Conservation (phyloP, 35 echinoderm and acorn worm species). For the Diadema setosum region DNA sequence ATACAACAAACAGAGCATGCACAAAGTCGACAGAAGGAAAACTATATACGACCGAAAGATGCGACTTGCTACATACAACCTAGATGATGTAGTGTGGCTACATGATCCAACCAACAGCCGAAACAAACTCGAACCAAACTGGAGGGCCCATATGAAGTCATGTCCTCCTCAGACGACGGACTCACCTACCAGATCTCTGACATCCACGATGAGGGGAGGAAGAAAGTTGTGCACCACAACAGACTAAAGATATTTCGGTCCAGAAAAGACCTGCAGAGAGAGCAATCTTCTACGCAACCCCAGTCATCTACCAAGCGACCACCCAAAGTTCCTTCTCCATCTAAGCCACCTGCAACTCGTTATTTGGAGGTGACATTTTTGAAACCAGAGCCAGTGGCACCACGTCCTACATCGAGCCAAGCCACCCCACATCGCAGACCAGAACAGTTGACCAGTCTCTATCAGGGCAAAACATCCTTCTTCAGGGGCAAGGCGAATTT, state of each 20-base stretch:
- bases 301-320: not conserved
- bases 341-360: not conserved
- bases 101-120: not conserved
- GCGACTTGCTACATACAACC: not conserved
- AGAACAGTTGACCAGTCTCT: no score
- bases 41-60: not conserved
- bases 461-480: no score
- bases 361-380: no score
- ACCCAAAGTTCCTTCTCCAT: not conserved
- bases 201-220: not conserved
- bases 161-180: not conserved
- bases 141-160: not conserved
- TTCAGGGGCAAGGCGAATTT: no score
- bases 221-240: slow-evolving; percentile 2
- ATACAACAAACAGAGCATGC: not conserved
- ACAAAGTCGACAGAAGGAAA: not conserved
- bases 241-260: not conserved
- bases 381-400: no score
- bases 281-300: not conserved
- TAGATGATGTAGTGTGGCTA: not conserved
- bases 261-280: not conserved
- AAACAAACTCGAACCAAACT: not conserved
- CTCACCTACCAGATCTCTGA: not conserved
- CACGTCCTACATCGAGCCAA: no score
- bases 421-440: no score